phyloP scores from a whole-genome alignment of 2,888 invertebrate species.

The Ferdinandea cuprea region DNA sequence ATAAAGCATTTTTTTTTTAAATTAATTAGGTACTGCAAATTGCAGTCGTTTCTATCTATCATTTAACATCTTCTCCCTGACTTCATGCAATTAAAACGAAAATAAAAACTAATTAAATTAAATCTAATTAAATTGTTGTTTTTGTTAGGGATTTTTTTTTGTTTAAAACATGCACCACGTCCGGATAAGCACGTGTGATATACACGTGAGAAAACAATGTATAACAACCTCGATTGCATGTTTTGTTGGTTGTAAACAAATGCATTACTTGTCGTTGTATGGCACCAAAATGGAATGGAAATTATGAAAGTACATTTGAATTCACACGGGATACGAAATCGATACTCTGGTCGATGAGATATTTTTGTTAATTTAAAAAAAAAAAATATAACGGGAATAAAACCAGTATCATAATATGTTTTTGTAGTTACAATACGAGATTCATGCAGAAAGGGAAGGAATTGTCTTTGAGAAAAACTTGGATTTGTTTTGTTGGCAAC shows the following conservation, averaged over 20 bases:
- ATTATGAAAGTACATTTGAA: too few relatives aligned
- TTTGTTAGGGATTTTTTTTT: conserved; percentile 9
- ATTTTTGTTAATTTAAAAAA: too few relatives aligned
- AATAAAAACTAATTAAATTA: conserved; percentile 1
- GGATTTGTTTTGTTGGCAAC: too few relatives aligned
- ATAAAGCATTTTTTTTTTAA: conserved; percentile 3
- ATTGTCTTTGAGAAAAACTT: too few relatives aligned
- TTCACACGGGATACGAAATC: too few relatives aligned
- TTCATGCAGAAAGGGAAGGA: too few relatives aligned
- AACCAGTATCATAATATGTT: too few relatives aligned
- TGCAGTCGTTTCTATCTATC: neutral
- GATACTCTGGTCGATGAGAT: neutral
- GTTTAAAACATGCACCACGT: neutral
- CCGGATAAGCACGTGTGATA: conserved; percentile 43
- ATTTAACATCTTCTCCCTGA: neutral
- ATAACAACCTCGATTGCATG: neutral
- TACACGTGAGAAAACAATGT: neutral
- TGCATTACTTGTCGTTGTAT: neutral
- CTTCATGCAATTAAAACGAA: conserved; percentile 18
- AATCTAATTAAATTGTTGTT: conserved; percentile 37
- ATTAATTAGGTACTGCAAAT: conserved; percentile 25
- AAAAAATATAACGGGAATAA: too few relatives aligned
- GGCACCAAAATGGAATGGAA: neutral
- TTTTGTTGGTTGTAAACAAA: neutral
- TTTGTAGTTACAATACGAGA: too few relatives aligned